Base-by-base conservation (phyloP, 1,140 invertebrate species). In the Macrosteles quadrilineatus region DNA sequence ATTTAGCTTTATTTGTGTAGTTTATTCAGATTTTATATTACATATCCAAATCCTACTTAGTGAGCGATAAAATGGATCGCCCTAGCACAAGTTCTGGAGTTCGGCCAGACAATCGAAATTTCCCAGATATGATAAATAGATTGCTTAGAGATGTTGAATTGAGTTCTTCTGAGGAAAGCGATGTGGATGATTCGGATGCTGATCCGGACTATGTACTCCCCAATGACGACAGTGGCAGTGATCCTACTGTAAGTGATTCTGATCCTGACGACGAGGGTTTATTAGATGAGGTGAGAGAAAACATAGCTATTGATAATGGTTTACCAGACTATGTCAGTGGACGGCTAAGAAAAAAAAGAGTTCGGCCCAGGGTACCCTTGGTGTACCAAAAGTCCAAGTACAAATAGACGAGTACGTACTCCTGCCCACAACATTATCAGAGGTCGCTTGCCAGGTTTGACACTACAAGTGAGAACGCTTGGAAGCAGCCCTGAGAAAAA, bases 281-380 rank as follows among this genome's bases (percentile, higher is more conserved):
- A 27, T 36, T 32, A 36, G 62, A 43, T 14, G 25, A 23, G n/a
- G 14, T 6, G 4, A 14, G 14, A 36, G 21, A 31, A 55, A n/a
- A 23, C 11, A 23, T 45, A 9, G n/a, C 4, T 43, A 57, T 30
- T n/a, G 67, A 68, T 23, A 68, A 55, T 31, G 4, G 6, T 11
- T 25, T 31, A 32, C 40, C 40, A 21, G 17, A 14, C 6, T n/a
- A 30, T 30, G 25, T 19, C 43, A 43, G 14, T 27, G 12, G 64
- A 19, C 9, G n/a, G 64, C 19, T 21, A 19, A 36, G 43, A 45
- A 31, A 68, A 68, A 55, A 68, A 32, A 25, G 43, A 68, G n/a
- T 14, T 19, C 29, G 66, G 66, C n/a, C 31, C 66, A 29, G 21
- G 21, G 2, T 2, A 68, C 32, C 21, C 43, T 30, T 47, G 66